phyloP scores from a whole-genome alignment of 2,113 vertebrate genomes.

The Elachura formosa region DNA sequence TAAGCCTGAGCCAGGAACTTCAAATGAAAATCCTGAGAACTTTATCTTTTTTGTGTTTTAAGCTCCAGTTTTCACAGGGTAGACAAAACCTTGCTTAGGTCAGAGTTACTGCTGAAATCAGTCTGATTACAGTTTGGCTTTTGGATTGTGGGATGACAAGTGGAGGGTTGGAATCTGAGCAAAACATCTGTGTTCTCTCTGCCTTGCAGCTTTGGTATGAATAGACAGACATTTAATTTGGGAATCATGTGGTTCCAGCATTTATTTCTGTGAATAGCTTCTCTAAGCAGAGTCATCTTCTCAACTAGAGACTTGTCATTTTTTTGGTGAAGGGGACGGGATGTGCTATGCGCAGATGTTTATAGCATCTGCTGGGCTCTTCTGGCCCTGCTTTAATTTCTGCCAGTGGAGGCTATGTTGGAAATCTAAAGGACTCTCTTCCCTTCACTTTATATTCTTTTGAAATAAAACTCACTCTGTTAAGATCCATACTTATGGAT shows the following conservation, averaged over 20 bases:
- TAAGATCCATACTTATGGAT: not conserved
- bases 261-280: conserved; percentile 8
- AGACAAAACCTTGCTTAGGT: not conserved
- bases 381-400: not conserved
- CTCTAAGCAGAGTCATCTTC: not conserved
- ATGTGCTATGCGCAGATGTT: conserved; percentile 5
- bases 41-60: not conserved
- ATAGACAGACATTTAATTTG: not conserved
- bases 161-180: not conserved
- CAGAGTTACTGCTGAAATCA: not conserved
- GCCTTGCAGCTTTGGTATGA: conserved; percentile 20
- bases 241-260: not conserved
- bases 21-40: not conserved
- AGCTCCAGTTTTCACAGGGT: not conserved
- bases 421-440: not conserved
- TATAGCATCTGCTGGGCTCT: not conserved
- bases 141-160: not conserved
- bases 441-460: not conserved
- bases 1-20: not conserved
- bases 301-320: not conserved
- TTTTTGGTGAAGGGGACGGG: not conserved
- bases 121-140: not conserved
- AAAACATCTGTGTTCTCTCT: not conserved
- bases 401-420: not conserved
- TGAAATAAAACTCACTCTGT: not conserved